Conservation (phyloP, 2,888 invertebrate genomes). For the Acholoe squamosa region DNA sequence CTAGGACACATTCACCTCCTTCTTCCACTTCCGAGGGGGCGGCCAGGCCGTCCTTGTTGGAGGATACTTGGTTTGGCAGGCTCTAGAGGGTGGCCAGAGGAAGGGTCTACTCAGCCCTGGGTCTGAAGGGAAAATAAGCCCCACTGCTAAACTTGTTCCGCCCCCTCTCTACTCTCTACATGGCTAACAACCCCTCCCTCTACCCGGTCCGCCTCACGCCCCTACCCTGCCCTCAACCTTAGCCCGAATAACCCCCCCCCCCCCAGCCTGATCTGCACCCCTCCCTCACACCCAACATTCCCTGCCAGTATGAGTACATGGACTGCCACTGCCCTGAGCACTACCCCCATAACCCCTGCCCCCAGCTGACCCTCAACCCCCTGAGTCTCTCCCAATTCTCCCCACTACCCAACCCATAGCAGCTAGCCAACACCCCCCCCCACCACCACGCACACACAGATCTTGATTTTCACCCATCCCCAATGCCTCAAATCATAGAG, state of each 20-base stretch:
- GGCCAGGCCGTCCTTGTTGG: background rate
- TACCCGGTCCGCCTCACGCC: background rate
- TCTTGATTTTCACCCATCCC: background rate
- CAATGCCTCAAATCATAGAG: background rate
- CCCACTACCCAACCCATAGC: background rate
- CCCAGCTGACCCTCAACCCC: background rate
- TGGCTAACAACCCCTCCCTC: background rate
- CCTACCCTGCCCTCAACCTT: background rate
- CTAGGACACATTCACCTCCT: too few species aligned
- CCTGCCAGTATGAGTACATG: background rate
- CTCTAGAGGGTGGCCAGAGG: background rate
- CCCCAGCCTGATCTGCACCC: background rate
- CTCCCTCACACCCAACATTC: background rate
- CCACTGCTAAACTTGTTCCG: background rate
- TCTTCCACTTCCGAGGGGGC: background rate
- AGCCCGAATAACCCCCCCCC: conserved; percentile 7
- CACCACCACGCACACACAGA: too few species aligned
- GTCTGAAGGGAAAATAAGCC: conserved; percentile 41
- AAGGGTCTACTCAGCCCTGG: background rate
- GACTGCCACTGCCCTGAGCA: background rate
- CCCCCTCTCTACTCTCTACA: background rate
- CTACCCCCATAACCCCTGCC: conserved; percentile 28
- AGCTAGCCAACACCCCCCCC: background rate
- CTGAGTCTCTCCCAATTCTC: background rate
- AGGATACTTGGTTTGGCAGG: background rate